Base-by-base conservation (phyloP, 2,113 vertebrate species). In the Balaenoptera acutorostrata region DNA sequence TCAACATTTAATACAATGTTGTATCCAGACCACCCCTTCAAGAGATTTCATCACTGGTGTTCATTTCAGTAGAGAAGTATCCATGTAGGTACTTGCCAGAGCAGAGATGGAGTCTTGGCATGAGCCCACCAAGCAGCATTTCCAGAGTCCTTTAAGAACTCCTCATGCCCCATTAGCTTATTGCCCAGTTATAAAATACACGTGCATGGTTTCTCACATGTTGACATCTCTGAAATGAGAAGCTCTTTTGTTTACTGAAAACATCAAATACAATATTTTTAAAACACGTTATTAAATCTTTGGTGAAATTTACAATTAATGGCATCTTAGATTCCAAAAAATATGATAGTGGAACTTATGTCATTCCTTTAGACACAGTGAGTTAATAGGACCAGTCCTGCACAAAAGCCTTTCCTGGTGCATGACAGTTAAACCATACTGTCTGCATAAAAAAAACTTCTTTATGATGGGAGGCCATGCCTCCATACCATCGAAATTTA, bases 201-300 rank as follows among this genome's bases (percentile, higher is more conserved):
- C 2, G 41, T 82, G 21, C 18, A 18, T 20, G 31, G 72, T 69
- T 84, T 84, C 46, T 83, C 57, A 71, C 8, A 82, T 41, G 33
- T 69, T 85, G 80, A 75, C 9, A 52, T 57, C 93, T 84, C n/a
- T 93, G 64, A 84, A 93, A 41, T 55, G 1, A 84, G 29, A 75
- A 66, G 11, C 12, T 78, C 8, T 80, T 74, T 89, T 69, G 44
- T 74, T 83, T 96, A 9, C 17, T 59, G 39, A 33, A 14, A 71
- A 85, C 15, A 89, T 39, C 68, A 13, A 96, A 44, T 63, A 86
- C 2, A 87, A 11, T 44, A 61, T 75, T 78, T 95, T 68, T 57
- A 71, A 93, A 80, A 68, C 44, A 8, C 93, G n/a, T 83, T 87
- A 61, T 68, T 85, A 97, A 86, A 44, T 88, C 8, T 64, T 95